Evolutionary conservation across 1,140 invertebrate species (phyloP), one percentile per base, ranked within the genome.

Genomic region (Tetraneura akinire): DNA sequence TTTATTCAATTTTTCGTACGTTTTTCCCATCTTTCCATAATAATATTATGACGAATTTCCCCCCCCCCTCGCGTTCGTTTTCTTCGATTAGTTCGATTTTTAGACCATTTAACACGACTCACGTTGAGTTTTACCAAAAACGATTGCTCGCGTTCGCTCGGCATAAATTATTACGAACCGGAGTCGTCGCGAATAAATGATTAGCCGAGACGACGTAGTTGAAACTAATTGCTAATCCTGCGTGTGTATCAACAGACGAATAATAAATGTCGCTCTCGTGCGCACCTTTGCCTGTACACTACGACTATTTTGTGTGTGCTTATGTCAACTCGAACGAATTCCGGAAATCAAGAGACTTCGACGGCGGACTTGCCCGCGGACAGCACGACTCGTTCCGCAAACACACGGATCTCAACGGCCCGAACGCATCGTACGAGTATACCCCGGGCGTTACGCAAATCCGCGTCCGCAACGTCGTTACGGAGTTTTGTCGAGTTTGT

Each of bases 181-280:
- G 21, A 8, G 11, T 47, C n/a, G 23, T 10, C 23, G 32, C 29
- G 51, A 73, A 73, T 73, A 53, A 51, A 73, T 53, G 16, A 53
- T 73, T 51, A 51, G 26, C 45, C 21, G 5, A 71, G 62, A 29
- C 14, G 23, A 71, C 8, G 45, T 49, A 37, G 37, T 73, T 73
- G 32, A 73, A 73, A 73, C 49, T 73, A 73, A 73, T 73, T 51
- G 18, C n/a, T n/a, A 73, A 73, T 73, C 18, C 13, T n/a, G 37
- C 8, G 8, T 37, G 32, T 37, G 8, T 45, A 42, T 10, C 32
- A 32, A 42, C 42, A 66, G 62, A 66, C 62, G 42, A 66, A 66
- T n/a, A n/a, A n/a, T 66, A 66, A n/a, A 42, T 18, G 18, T 42
- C 5, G 37, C 3, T 9, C 32, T 18, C 21, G 1, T 16, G 23